Evolutionary conservation across 2,113 vertebrate species (phyloP), one percentile per base, ranked within the genome.

Genomic region (Cercopithecus mona): DNA sequence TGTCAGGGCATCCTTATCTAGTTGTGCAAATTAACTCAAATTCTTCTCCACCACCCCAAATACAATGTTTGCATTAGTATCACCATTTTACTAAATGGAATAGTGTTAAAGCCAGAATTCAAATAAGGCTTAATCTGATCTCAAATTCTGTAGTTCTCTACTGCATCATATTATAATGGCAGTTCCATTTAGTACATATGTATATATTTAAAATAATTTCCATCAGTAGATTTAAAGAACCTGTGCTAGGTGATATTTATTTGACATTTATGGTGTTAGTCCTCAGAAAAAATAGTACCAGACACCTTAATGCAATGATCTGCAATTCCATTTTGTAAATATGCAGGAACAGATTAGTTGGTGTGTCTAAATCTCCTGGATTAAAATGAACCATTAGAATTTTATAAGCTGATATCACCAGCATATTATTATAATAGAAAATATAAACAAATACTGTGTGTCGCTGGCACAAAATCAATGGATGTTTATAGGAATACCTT

Each of bases 331-430:
- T 92, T 92, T 94, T 90, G n/a, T 88, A 94, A 95, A 87, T 93
- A 96, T 94, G 72, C 57, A 81, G 70, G 70, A 22, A 45, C n/a
- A 57, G 66, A 85, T 93, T 96, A 83, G 52, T 45, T 80, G 35
- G 8, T 90, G 17, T 80, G 43, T 88, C 82, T 30, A 90, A 95
- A 92, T 88, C 38, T 92, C 73, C 27, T 27, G 76, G 45, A 85
- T 85, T 97, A 94, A 94, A 95, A 83, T 76, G 64, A 95, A 38
- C 76, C 59, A 94, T 70, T 90, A 93, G n/a, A 76, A 93, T 90
- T 94, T 66, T 88, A 88, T 88, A 96, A 90, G 6, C 45, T 66
- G 13, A 8, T 94, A 93, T 72, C 16, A 30, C 38, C 5, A 93
- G 38, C 30, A n/a, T 84, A 45, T 94, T 87, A 88, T 96, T 88